Evolutionary conservation across 2,797 vertebrate species (phyloP), one percentile per base, ranked within the genome.

Genomic region (Dallia pectoralis): DNA sequence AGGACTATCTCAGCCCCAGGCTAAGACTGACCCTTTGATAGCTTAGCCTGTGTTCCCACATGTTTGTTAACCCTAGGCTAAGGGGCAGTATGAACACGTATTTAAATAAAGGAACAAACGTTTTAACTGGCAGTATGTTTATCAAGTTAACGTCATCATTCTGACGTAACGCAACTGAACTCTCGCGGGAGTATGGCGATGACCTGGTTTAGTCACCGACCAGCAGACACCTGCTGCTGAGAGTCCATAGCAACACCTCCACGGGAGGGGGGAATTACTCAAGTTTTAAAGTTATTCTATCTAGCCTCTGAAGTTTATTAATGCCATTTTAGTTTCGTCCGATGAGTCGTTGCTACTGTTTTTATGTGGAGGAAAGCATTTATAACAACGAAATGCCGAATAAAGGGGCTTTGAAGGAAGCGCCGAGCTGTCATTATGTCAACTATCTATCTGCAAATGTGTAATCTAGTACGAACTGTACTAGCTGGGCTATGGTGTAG

Each of bases 161-260:
- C n/a, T n/a, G n/a, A n/a, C n/a, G n/a, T n/a, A n/a, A n/a, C n/a
- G n/a, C n/a, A n/a, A n/a, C n/a, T n/a, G n/a, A n/a, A n/a, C 40
- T 44, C 40, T 44, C 40, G 40, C 40, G 40, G 51, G 51, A 56
- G n/a, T 56, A 56, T 56, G 22, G 6, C 7, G 1, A n/a, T 53
- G n/a, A 56, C 53, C 22, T 9, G n/a, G 22, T 27, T 59, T 59
- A 59, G 53, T 6, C 53, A 25, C 22, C 40, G 8, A 44, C 40
- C 12, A 12, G 11, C 22, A 11, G n/a, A n/a, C 53, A 56, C 22
- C 19, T 56, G 53, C 2, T 18, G 51, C 51, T n/a, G 30, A 66
- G 36, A 19, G 36, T 67, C 65, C 65, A 15, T 67, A 67, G 65
- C 65, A 67, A 67, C 65, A 44, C 14, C 36, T 67, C 36, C 33